These are phyloP conservation scores for Cephalotes varians DNA, from an alignment of 2,888 invertebrate genomes.

Conservation along the genomic window DNA sequence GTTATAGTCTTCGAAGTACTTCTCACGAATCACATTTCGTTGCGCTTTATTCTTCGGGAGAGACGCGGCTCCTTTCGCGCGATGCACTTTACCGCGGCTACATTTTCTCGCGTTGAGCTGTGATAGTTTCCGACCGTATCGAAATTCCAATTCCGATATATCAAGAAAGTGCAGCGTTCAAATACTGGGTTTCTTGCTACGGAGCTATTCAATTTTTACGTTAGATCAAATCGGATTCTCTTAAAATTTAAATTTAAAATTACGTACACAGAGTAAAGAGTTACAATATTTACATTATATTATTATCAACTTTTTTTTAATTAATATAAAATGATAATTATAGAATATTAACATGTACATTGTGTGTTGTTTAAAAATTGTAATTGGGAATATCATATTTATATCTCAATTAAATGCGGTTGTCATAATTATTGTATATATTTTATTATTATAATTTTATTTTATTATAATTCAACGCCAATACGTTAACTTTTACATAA, in stretches of 20 bases:
- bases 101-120: constrained; percentile 43
- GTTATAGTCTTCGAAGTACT: constrained; percentile 44
- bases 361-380: not conserved
- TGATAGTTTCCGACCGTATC: constrained; percentile 40
- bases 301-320: not conserved
- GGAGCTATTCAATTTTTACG: not conserved
- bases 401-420: not conserved
- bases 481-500: not conserved
- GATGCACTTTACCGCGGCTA: constrained; percentile 31
- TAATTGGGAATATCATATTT: not conserved
- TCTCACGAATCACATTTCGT: constrained; percentile 50
- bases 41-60: constrained; percentile 30
- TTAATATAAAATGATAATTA: not conserved
- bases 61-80: constrained; percentile 3
- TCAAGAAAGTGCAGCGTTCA: not conserved
- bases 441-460: not conserved
- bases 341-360: not conserved
- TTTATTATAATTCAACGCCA: too few species aligned
- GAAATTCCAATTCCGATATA: constrained; percentile 39
- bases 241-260: constrained; percentile 1
- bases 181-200: not conserved
- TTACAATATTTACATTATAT: not conserved
- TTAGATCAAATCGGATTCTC: not conserved
- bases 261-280: not conserved
- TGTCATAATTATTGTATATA: not conserved